Conservation (phyloP, 2,888 invertebrate genomes). For the Pseudoips prasinana region DNA sequence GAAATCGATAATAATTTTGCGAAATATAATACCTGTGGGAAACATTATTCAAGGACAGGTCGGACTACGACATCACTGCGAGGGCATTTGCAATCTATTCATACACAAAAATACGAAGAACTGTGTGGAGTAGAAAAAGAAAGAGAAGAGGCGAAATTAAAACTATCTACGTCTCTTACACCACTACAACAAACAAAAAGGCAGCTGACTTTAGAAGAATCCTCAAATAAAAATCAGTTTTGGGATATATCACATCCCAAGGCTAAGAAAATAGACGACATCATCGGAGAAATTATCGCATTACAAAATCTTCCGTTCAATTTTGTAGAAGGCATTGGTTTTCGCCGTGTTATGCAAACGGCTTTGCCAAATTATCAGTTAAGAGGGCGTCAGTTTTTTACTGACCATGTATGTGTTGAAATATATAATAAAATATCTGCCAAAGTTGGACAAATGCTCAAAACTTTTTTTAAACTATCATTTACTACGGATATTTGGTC, state of each 20-base stretch:
- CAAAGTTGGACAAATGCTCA: constrained; percentile 22
- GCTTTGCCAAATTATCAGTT: constrained; percentile 28
- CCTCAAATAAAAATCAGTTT: constrained; percentile 21
- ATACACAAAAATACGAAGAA: too few species aligned
- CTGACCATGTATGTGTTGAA: constrained; percentile 21
- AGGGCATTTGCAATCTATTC: too few species aligned
- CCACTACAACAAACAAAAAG: constrained; percentile 6
- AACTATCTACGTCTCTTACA: constrained; percentile 5
- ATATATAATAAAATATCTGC: constrained; percentile 21
- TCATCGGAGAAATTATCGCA: constrained; percentile 31
- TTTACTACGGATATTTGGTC: constrained; percentile 31
- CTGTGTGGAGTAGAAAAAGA: neutral
- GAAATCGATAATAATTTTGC: too few species aligned
- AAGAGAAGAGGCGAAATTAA: constrained; percentile 3
- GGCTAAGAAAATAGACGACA: constrained; percentile 23
- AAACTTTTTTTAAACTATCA: constrained; percentile 28
- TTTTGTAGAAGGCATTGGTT: constrained; percentile 33
- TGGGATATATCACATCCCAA: constrained; percentile 6
- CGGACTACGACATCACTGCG: neutral
- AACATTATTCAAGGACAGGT: too few species aligned
- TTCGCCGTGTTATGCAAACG: constrained; percentile 23
- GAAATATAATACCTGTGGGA: too few species aligned
- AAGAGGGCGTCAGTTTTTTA: constrained; percentile 26
- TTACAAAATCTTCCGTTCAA: constrained; percentile 29
- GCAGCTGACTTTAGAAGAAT: constrained; percentile 14